Conservation (phyloP, 2,888 invertebrate species). For the Rhodophaea formosa region DNA sequence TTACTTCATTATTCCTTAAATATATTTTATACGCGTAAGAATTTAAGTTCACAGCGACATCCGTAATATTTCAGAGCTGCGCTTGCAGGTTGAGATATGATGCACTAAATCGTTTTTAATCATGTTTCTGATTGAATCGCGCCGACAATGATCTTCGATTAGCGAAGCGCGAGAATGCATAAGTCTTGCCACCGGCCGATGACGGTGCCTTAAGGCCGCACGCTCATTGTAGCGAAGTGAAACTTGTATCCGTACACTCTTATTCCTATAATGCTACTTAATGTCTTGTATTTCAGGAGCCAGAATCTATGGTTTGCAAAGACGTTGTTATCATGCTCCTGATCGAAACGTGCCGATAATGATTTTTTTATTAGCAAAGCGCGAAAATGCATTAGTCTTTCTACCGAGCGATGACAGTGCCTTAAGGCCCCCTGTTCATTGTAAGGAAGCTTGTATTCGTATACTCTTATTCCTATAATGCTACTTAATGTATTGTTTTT, state of each 20-base stretch:
- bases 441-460: too few relatives aligned
- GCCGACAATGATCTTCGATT: constrained; percentile 71
- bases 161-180: constrained; percentile 40
- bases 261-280: too few relatives aligned
- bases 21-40: not conserved
- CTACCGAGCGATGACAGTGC: too few relatives aligned
- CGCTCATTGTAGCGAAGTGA: constrained; percentile 21
- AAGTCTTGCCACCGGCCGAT: constrained; percentile 24
- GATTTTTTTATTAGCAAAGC: too few relatives aligned
- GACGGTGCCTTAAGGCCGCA: not conserved
- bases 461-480: too few relatives aligned
- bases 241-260: too few relatives aligned
- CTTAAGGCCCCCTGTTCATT: too few relatives aligned
- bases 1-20: not conserved
- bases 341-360: too few relatives aligned
- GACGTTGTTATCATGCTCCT: not conserved
- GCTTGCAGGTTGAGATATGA: constrained; percentile 38
- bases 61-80: not conserved
- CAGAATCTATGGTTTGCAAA: too few relatives aligned
- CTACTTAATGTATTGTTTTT: too few relatives aligned
- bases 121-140: constrained; percentile 68
- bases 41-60: not conserved
- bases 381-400: too few relatives aligned
- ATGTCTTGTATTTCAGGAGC: too few relatives aligned
- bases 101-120: constrained; percentile 65